Evolutionary conservation across 2,113 vertebrate species (phyloP).

Genomic region (Junco hyemalis): DNA sequence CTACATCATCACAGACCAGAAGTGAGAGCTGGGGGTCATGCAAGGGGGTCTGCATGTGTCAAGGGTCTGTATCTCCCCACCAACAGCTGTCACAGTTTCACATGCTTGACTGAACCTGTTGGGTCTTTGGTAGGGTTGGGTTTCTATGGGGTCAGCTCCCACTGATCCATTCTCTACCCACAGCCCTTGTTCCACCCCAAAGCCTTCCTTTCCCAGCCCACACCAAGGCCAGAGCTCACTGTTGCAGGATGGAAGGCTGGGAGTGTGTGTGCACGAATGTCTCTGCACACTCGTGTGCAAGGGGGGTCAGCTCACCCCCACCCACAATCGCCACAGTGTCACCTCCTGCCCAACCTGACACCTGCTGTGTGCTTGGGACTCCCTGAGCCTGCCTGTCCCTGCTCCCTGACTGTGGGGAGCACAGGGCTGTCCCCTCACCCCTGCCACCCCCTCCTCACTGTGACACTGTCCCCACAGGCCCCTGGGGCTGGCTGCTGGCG

Average conservation of each 20-base stretch:
- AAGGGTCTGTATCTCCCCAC: background rate
- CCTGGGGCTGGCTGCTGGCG: constrained; percentile 85
- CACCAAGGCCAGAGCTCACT: background rate
- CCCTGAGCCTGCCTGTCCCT: background rate
- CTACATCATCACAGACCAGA: constrained; percentile 93
- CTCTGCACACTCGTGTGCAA: background rate
- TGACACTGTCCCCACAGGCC: constrained; percentile 70
- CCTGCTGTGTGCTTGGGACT: background rate
- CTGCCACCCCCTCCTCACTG: background rate
- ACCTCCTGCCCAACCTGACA: background rate
- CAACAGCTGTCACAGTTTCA: background rate
- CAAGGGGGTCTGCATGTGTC: background rate
- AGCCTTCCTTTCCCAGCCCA: background rate
- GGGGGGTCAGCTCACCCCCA: background rate
- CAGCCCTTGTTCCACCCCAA: background rate
- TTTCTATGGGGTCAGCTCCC: background rate
- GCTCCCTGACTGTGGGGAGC: accelerated
- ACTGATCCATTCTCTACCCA: background rate
- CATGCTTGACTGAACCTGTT: background rate
- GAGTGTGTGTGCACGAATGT: background rate
- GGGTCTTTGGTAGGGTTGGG: background rate
- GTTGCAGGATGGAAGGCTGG: background rate
- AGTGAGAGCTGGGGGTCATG: constrained; percentile 72
- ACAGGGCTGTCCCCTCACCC: accelerated
- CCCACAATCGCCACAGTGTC: accelerated